Evolutionary conservation across 2,888 invertebrate genomes (phyloP).

Genomic region (Apodemia duryi): DNA sequence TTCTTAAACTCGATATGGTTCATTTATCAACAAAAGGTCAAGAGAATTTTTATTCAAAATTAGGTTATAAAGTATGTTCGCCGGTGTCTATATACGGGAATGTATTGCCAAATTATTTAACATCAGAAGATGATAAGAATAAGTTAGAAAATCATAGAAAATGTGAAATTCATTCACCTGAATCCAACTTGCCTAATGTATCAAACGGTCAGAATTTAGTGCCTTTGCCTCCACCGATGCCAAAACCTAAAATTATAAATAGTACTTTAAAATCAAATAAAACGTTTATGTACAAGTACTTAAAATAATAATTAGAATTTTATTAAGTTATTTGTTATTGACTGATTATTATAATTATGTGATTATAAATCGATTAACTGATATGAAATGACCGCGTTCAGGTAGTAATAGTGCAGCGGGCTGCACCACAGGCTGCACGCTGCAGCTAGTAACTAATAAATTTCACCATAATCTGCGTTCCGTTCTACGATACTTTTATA

Average conservation of each 20-base stretch:
- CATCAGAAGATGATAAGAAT: slow-evolving; percentile 25
- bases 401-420: too few species aligned
- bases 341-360: too few species aligned
- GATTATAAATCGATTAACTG: too few species aligned
- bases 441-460: too few species aligned
- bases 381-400: too few species aligned
- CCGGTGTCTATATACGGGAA: slow-evolving; percentile 85
- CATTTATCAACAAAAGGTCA: slow-evolving; percentile 87
- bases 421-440: too few species aligned
- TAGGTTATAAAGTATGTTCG: slow-evolving; percentile 84
- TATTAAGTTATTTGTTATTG: too few species aligned
- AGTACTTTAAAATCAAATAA: slow-evolving; percentile 50
- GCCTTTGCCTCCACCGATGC: slow-evolving; percentile 68
- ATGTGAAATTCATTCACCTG: slow-evolving; percentile 23
- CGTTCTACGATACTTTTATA: too few species aligned
- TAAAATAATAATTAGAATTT: slow-evolving; percentile 23
- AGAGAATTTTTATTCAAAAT: slow-evolving; percentile 85
- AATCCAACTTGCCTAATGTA: neutral
- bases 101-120: slow-evolving; percentile 38
- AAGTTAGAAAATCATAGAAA: slow-evolving; percentile 41
- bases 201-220: slow-evolving; percentile 18
- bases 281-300: slow-evolving; percentile 66
- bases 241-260: slow-evolving; percentile 40
- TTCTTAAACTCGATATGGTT: slow-evolving; percentile 80
- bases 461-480: too few species aligned